Base-by-base conservation (phyloP, 2,888 invertebrate genomes). In the Erpobdella octoculata region DNA sequence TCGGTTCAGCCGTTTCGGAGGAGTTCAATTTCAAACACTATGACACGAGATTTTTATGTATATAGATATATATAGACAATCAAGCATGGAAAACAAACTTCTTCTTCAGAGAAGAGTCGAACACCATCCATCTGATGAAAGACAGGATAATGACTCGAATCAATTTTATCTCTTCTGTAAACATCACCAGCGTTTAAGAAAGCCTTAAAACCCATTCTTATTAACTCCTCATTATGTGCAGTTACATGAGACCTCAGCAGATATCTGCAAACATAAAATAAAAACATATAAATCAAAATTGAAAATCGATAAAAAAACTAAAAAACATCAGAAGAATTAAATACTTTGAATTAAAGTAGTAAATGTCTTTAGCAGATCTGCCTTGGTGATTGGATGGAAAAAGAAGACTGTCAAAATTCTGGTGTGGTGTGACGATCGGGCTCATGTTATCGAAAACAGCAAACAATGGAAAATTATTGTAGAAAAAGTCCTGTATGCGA, bases 41-140 rank as follows among this genome's bases (percentile, higher is more conserved):
- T n/a, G n/a, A n/a, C n/a, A n/a, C n/a, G n/a, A n/a, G n/a, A n/a
- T n/a, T n/a, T n/a, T n/a, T n/a, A n/a, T n/a, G n/a, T n/a, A n/a
- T n/a, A n/a, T n/a, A n/a, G n/a, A n/a, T n/a, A n/a, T n/a, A n/a
- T n/a, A n/a, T n/a, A n/a, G n/a, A n/a, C n/a, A n/a, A n/a, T n/a
- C n/a, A n/a, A n/a, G n/a, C n/a, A 53, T 6, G 8, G 28, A 31
- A 28, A 33, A 9, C 25, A 41, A 78, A 85, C 84, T 78, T 85
- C 81, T 71, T 89, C 87, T 78, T 86, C 86, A 2, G 87, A 87
- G 78, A 89, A 89, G 35, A 93, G 86, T 77, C 91, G 87, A 3
- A 94, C 93, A 61, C 89, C 93, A 82, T 96, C 95, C 9, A 89
- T 73, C 85, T 98, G 97, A 86, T 98, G 97, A 83, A 98, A 98